Conservation (phyloP, 1,140 invertebrate genomes). For the Drosophila kepulauana region DNA sequence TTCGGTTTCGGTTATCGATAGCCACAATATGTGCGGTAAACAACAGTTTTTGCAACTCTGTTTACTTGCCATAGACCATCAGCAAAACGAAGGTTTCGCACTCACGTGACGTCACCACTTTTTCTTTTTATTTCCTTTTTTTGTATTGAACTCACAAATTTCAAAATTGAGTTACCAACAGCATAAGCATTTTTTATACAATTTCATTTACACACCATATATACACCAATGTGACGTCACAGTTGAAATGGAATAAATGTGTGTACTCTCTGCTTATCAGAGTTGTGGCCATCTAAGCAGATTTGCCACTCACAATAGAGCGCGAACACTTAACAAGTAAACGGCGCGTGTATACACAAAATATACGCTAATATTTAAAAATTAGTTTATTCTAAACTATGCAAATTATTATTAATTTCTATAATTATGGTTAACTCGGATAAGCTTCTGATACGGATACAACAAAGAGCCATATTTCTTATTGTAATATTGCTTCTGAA, state of each 20-base stretch:
- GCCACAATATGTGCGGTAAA: background rate
- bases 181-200: background rate
- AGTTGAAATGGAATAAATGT: background rate
- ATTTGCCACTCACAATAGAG: conserved; percentile 20
- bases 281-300: background rate
- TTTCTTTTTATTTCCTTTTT: background rate
- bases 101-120: conserved; percentile 6
- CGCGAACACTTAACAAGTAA: conserved; percentile 6
- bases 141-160: background rate
- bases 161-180: too few species aligned
- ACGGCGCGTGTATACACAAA: background rate
- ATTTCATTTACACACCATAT: background rate
- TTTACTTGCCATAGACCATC: background rate
- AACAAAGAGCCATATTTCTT: background rate
- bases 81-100: conserved; percentile 1
- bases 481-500: background rate
- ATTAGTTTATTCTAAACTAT: background rate
- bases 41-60: conserved; percentile 26
- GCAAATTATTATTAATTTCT: background rate
- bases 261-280: background rate
- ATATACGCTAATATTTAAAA: conserved; percentile 9
- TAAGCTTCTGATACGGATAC: conserved; percentile 5
- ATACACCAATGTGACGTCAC: conserved; percentile 9
- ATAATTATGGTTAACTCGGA: background rate
- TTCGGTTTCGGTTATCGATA: conserved; percentile 31